These are phyloP conservation scores for Dendrolimus kikuchii DNA, from an alignment of 1,140 invertebrate species.

Conservation along the genomic window DNA sequence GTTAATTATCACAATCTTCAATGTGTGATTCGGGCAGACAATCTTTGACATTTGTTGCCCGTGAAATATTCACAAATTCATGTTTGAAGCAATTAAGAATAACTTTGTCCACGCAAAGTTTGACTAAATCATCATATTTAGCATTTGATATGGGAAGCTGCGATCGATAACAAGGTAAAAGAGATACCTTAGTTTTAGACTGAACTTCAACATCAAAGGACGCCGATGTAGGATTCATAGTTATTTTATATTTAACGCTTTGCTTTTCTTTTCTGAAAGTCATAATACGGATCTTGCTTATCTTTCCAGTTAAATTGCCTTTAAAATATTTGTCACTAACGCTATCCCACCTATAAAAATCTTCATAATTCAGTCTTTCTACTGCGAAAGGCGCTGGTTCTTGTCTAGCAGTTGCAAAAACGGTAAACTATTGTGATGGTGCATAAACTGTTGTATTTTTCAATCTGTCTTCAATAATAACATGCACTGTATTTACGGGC, in stretches of 20 bases:
- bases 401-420: constrained; percentile 9
- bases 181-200: constrained; percentile 4
- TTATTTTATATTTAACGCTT: constrained; percentile 9
- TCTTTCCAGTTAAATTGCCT: constrained; percentile 8
- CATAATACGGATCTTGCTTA: constrained; percentile 15
- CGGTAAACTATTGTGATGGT: constrained; percentile 29
- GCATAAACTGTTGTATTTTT: constrained; percentile 25
- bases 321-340: constrained; percentile 13
- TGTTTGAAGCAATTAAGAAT: constrained; percentile 12
- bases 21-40: no score
- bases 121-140: constrained; percentile 17
- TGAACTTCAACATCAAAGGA: constrained; percentile 10
- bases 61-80: constrained; percentile 13
- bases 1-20: constrained; percentile 16
- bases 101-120: constrained; percentile 12
- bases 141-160: constrained; percentile 10
- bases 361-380: constrained; percentile 8
- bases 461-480: constrained; percentile 11
- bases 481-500: constrained; percentile 16
- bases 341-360: constrained; percentile 11
- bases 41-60: no score
- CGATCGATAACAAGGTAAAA: constrained; percentile 4
- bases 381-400: constrained; percentile 10
- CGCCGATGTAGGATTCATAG: constrained; percentile 7
- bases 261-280: constrained; percentile 13